Percentiles rank a stretch among this genome's conserved stretches.
These are phyloP conservation scores for Aspiorhynchus laticeps DNA, from an alignment of 2,113 vertebrate genomes.

Conservation along the genomic window DNA sequence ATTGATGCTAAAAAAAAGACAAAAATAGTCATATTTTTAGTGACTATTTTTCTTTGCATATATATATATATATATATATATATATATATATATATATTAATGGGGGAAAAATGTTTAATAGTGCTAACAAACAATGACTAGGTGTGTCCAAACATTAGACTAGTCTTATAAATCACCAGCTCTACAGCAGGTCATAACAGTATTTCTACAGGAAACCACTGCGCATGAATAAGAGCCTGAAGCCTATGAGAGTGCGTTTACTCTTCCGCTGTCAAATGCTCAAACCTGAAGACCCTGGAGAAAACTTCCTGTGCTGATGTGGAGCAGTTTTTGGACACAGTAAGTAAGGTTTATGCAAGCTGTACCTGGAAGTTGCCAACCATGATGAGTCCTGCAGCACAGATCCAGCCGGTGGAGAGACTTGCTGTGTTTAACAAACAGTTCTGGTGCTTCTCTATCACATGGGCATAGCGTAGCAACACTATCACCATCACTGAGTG, in stretches of 20 bases:
- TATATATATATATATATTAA: no score
- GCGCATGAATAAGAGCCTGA: background rate
- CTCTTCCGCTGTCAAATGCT: background rate
- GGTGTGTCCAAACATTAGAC: no score
- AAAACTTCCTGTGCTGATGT: background rate
- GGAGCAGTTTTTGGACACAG: background rate
- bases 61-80: no score
- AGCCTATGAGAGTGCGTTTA: background rate
- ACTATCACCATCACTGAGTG: constrained; percentile 83
- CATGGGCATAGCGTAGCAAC: constrained; percentile 82
- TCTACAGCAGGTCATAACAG: background rate
- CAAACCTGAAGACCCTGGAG: background rate
- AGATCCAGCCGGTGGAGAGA: constrained; percentile 82
- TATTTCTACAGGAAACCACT: background rate
- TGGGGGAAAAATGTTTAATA: no score
- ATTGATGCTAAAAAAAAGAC: background rate
- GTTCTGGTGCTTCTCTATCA: constrained; percentile 82
- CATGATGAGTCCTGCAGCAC: constrained; percentile 85
- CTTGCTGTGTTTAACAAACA: constrained; percentile 85
- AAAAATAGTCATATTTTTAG: no score
- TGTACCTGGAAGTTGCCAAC: constrained; percentile 89
- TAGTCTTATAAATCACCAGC: no score
- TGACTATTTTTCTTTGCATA: no score
- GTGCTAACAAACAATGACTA: no score
- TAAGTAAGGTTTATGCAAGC: background rate